phyloP scores from a whole-genome alignment of 1,140 invertebrate genomes.

The Rhizoglyphus robini region DNA sequence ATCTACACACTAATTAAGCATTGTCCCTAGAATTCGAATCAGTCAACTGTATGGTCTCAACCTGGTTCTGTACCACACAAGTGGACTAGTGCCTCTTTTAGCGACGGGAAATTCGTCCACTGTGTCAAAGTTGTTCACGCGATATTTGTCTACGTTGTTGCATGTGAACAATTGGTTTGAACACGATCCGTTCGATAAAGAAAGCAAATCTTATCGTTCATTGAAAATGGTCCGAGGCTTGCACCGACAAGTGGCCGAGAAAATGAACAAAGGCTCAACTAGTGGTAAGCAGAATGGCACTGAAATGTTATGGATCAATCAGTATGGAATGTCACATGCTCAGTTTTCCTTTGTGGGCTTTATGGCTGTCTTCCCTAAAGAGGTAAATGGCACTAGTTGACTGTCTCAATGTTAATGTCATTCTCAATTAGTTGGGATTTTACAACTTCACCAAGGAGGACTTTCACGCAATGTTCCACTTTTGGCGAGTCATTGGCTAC shows the following conservation, averaged over 20 bases:
- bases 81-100: not conserved
- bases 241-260: constrained; percentile 19
- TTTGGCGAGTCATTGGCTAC: constrained; percentile 66
- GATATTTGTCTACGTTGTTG: constrained; percentile 21
- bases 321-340: constrained; percentile 18
- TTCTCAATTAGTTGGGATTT: constrained; percentile 1
- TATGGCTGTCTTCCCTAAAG: constrained; percentile 28
- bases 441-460: constrained; percentile 39
- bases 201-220: constrained; percentile 14
- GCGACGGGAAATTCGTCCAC: constrained; percentile 21
- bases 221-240: constrained; percentile 12
- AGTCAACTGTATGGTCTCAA: constrained; percentile 21
- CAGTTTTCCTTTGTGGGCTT: constrained; percentile 31
- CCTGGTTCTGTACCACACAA: constrained; percentile 3
- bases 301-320: not conserved
- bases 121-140: constrained; percentile 20
- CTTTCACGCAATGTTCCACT: constrained; percentile 56
- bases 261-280: constrained; percentile 13
- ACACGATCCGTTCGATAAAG: constrained; percentile 19
- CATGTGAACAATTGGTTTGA: constrained; percentile 23
- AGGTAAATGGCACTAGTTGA: constrained; percentile 31
- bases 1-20: too few species aligned
- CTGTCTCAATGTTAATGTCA: not conserved
- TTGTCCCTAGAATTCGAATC: constrained; percentile 10
- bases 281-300: not conserved